Base-by-base conservation (phyloP, 2,797 vertebrate species). In the Calcarius lapponicus region DNA sequence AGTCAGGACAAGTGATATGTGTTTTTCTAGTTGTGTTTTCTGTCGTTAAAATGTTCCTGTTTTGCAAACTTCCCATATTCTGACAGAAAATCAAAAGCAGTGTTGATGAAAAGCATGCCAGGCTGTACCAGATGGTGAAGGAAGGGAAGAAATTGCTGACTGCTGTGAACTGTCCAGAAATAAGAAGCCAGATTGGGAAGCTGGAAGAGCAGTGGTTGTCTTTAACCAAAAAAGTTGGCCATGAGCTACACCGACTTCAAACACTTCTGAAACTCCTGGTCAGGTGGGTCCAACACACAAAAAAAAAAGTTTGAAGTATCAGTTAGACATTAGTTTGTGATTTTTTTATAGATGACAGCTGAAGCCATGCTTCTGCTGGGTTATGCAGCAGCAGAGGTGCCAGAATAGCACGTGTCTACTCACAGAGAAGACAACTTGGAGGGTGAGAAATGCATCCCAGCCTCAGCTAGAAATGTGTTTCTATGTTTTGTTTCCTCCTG, bases 191-290 rank as follows among this genome's bases (percentile, higher is more conserved):
- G 90, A 95, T 96, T 65, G 43, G 62, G 6, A 96, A 95, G 61
- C 93, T 99, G 57, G 98, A 98, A 92, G 96, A 97, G 3, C 97
- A 97, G 48, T 98, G 98, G 98, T 92, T 95, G 48, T 93, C 91
- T 34, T 90, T 99, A 82, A 97, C 95, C 80, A 97, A 93, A 97
- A 98, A 94, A 88, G 92, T 97, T 81, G 98, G 98, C 79, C 97
- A 96, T 1, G 97, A 98, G 38, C 93, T 96, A 16, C 96, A 96
- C 38, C 86, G 85, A 29, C 79, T 96, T 26, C 97, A 98, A 6
- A 98, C 95, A 0, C 97, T 97, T 12, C 97, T 98, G 90, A 98
- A 96, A 76, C 98, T 99, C 50, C 97, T 97, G 88, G 91, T 98
- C 95, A 98, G 98, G 97, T 97, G 65, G 14, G 94, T 60, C 36